Evolutionary conservation across 2,888 invertebrate species (phyloP), one percentile per base, ranked within the genome.

Genomic region (Nipponacmea schrenckii): DNA sequence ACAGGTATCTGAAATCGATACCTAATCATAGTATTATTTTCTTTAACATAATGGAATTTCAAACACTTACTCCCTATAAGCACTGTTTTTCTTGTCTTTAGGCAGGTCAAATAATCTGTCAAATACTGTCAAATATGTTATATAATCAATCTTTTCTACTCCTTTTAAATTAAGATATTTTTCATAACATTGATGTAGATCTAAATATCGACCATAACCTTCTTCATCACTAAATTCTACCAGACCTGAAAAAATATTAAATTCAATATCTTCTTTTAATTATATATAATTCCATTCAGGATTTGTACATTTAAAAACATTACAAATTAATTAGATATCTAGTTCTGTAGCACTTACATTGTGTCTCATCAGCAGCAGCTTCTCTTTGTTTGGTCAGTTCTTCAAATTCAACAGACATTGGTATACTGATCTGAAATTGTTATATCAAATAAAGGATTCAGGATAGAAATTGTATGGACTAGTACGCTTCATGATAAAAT

Each of bases 141-240:
- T 95, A 89, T 99, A 99, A 90, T 99, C 98, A 46, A 97, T 84
- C 83, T 87, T 88, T 89, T 97, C 97, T 81, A 98, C 94, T 12
- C 97, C 97, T 87, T 98, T 98, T 46, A 99, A 91, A 89, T 99
- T 99, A 45, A 98, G 93, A 88, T 95, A 99, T 85, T 95, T 95
- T 84, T 96, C 96, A 89, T 96, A 98, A 85, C 97, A 96, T 88
- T 96, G 95, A 89, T 99, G 97, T 64, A 99, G 91, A 90, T 99
- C 99, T 70, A 99, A 91, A 90, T 97, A 99, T 88, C 96, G 96
- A 17, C 99, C 99, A 90, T 98, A 99, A 1, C 98, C 98, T 90
- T 99, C 99, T 90, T 99, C 99, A 90, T 99, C 99, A 5, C 96
- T 95, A 87, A 99, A 99, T 83, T 98, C 97, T 3, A 97, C 96